These are phyloP conservation scores for Cataglyphis altisquamis DNA, from an alignment of 2,888 invertebrate species.

Conservation along the genomic window DNA sequence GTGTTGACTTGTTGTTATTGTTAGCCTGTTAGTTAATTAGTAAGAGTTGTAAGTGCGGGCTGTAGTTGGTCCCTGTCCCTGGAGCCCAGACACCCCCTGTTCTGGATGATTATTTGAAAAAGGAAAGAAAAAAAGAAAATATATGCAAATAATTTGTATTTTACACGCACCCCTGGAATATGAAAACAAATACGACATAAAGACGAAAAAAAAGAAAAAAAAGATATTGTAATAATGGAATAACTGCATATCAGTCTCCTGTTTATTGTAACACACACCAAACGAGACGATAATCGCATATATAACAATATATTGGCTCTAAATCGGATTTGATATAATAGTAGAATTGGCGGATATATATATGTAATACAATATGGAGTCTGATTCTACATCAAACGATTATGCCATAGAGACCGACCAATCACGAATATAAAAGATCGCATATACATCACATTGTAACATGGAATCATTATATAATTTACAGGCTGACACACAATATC, in stretches of 20 bases:
- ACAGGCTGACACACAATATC: slow-evolving; percentile 40
- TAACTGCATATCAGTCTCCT: slow-evolving; percentile 73
- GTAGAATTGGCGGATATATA: slow-evolving; percentile 53
- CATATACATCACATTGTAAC: slow-evolving; percentile 53
- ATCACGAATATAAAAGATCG: slow-evolving; percentile 51
- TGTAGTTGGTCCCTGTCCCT: slow-evolving; percentile 86
- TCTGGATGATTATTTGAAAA: slow-evolving; percentile 85
- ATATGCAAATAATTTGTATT: slow-evolving; percentile 73
- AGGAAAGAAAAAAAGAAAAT: slow-evolving; percentile 60
- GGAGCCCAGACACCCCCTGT: slow-evolving; percentile 86
- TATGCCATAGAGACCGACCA: slow-evolving; percentile 54
- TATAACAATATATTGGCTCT: slow-evolving; percentile 63
- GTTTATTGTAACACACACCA: slow-evolving; percentile 71
- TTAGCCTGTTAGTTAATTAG: slow-evolving; percentile 87
- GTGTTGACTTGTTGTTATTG: slow-evolving; percentile 86
- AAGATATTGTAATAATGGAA: slow-evolving; percentile 66
- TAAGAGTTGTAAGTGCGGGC: slow-evolving; percentile 86
- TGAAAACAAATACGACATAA: slow-evolving; percentile 56
- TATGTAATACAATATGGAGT: slow-evolving; percentile 21
- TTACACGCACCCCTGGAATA: slow-evolving; percentile 74
- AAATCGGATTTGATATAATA: slow-evolving; percentile 58
- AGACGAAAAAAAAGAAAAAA: slow-evolving; percentile 59
- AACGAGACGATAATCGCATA: slow-evolving; percentile 63
- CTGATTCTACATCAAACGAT: slow-evolving; percentile 35
- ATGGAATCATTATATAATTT: slow-evolving; percentile 52